Evolutionary conservation across 1,140 invertebrate genomes (phyloP), one percentile per base, ranked within the genome.

Genomic region (Drosophila oshimai): DNA sequence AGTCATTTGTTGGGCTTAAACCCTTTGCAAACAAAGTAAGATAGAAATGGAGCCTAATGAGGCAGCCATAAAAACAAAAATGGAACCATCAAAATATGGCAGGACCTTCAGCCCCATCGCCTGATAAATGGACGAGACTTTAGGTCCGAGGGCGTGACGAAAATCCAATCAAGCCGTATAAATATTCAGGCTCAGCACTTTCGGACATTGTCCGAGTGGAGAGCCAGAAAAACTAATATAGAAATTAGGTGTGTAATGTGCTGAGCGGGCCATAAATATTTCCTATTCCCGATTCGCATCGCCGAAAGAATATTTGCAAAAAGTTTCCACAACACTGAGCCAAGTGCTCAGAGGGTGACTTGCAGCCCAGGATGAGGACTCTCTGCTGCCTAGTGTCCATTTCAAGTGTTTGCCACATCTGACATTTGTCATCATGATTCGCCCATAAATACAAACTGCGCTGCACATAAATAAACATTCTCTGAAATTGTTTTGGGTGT

Each of bases 211-310:
- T 60, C 73, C 53, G 10, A n/a, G 42, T n/a, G n/a, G n/a, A n/a
- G n/a, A n/a, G n/a, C n/a, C n/a, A 41, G 45, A 39, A 84, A 87
- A 86, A 86, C 75, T 87, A 86, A 87, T 86, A 87, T 76, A 87
- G 81, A 87, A 87, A 87, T 87, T 87, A 87, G 81, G 81, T 87
- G 81, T 87, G 81, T 87, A 87, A 87, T 87, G 81, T 87, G 81
- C 81, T 87, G 81, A 87, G 81, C 68, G 15, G 60, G 81, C 81
- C 61, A 87, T 77, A 87, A 87, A 81, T 81, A 81, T 87, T 70
- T 86, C 61, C 45, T 74, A 69, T 80, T 42, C 73, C 37, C 47
- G 37, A 47, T 68, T 68, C 64, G 62, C 34, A 28, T 49, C 50
- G 50, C 33, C 44, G 15, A 55, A 61, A 15, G 79, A 87, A 87